Base-by-base conservation (phyloP, 1,140 invertebrate genomes). In the Caerostris darwini region DNA sequence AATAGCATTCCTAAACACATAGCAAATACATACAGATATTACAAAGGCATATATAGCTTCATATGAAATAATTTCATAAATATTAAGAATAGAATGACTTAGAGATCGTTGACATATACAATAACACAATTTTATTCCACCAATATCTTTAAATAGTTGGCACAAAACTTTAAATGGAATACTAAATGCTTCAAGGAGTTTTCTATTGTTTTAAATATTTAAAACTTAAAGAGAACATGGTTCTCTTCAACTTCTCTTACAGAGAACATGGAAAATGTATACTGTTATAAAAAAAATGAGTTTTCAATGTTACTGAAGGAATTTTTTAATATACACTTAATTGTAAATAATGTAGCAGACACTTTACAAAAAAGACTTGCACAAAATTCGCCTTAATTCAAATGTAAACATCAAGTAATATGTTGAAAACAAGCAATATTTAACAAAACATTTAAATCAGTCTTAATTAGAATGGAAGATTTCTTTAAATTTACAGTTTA, bases 101-200 rank as follows among this genome's bases (percentile, higher is more conserved):
- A 90, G 88, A 90, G 57, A 77, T 77, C 88, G 57, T 90, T 90
- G 19, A 90, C 12, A 77, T 34, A 77, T 34, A 77, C 53, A 90
- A 90, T 88, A 5, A 88, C 58, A 88, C 50, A 50, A 50, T 85
- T 34, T 57, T 19, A n/a, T 58, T 50, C 57, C 57, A 85, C 12
- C 17, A 85, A 59, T 34, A 85, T 85, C 34, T 87, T 87, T 56
- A 83, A 83, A 64, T 88, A 88, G 53, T 88, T 88, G 86, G 58
- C 86, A 88, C 86, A 88, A 88, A 64, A 88, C 86, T 64, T 50
- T 50, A 50, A 34, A 50, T 77, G 34, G 53, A 34, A 5, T 77
- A 53, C 71, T 77, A 77, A 77, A 77, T 77, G 71, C 71, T 50
- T 34, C 34, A 34, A 34, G 34, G 34, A 34, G 34, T 34, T 34